Conservation (phyloP, 2,797 vertebrate species). For the Heteromormyrus szaboi region DNA sequence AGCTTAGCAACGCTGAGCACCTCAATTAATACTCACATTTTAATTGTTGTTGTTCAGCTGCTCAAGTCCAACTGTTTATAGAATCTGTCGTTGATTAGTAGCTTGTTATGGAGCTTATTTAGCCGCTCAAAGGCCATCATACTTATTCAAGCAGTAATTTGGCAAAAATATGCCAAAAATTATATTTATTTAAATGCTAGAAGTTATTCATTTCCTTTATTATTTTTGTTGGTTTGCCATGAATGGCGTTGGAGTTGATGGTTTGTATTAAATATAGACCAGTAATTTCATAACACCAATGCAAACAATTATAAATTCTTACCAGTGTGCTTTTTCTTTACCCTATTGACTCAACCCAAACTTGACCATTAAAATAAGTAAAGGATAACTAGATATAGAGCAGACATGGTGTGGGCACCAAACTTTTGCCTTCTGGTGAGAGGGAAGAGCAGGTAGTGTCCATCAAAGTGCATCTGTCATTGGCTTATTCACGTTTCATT, state of each 20-base stretch:
- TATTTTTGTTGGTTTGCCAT: neutral
- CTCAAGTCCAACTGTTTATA: neutral
- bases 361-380: neutral
- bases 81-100: neutral
- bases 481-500: conserved; percentile 9
- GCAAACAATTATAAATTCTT: neutral
- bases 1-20: neutral
- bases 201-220: neutral
- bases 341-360: neutral
- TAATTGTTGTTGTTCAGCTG: neutral
- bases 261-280: neutral
- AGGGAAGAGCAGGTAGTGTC: neutral
- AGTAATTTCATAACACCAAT: neutral
- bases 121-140: neutral
- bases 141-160: neutral
- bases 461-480: neutral
- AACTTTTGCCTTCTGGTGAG: neutral
- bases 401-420: neutral
- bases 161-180: neutral
- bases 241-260: neutral
- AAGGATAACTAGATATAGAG: neutral
- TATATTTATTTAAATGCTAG: neutral
- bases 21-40: neutral
- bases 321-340: neutral
- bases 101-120: neutral